A percentile compares a stretch with the other conserved stretches of the same genome.
phyloP scores from a whole-genome alignment of 2,113 vertebrate species.

The Pachycephala philippinensis region DNA sequence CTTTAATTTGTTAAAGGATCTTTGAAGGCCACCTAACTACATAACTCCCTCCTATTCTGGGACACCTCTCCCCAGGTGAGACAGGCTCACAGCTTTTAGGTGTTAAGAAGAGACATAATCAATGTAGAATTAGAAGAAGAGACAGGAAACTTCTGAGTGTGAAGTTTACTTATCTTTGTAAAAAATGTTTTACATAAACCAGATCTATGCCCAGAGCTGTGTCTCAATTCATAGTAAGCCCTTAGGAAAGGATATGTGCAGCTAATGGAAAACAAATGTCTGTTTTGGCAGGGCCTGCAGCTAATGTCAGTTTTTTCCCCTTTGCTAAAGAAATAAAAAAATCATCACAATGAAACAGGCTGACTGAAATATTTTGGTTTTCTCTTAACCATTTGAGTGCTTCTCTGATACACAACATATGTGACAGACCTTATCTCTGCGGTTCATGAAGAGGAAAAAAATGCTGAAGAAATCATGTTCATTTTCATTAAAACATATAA shows the following conservation, averaged over 20 bases:
- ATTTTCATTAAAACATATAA: conserved; percentile 34
- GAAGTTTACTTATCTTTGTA: conserved; percentile 35
- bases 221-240: conserved; percentile 17
- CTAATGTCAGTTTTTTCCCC: conserved; percentile 53
- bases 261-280: conserved; percentile 75
- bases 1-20: neutral
- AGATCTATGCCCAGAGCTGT: conserved; percentile 7
- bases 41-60: neutral
- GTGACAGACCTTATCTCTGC: conserved; percentile 30
- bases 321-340: conserved; percentile 43
- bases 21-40: neutral
- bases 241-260: conserved; percentile 39
- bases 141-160: neutral
- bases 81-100: neutral
- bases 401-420: conserved; percentile 49
- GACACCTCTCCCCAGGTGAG: neutral
- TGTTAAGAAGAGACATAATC: neutral
- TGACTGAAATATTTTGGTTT: conserved; percentile 30
- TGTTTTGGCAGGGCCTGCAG: conserved; percentile 58
- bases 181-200: conserved; percentile 37
- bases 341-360: conserved; percentile 13
- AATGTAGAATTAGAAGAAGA: neutral
- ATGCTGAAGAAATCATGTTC: conserved; percentile 13
- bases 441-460: neutral
- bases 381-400: conserved; percentile 41